These are phyloP conservation scores for Onychostoma macrolepis DNA, from an alignment of 2,113 vertebrate genomes.

Conservation along the genomic window DNA sequence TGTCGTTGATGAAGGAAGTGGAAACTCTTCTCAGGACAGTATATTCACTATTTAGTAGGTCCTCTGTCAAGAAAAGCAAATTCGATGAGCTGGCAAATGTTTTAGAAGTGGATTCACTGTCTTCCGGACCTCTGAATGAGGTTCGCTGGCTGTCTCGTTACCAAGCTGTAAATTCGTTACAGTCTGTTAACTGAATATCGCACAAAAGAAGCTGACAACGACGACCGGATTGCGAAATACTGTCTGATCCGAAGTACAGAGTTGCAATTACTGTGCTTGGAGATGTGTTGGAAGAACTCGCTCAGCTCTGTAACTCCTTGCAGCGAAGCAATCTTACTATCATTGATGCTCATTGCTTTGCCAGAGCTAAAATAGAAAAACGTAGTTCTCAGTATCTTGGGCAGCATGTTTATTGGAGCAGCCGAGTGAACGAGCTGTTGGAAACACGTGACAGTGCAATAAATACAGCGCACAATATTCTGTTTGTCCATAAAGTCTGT, in stretches of 20 bases:
- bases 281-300: not conserved
- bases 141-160: constrained; percentile 24
- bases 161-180: constrained; percentile 45
- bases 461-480: constrained; percentile 29
- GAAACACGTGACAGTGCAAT: not conserved
- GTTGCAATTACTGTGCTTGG: constrained; percentile 10
- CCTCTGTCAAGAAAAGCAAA: constrained; percentile 39
- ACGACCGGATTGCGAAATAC: constrained; percentile 20
- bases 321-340: not conserved
- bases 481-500: constrained; percentile 1
- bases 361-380: constrained; percentile 46
- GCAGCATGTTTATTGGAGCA: not conserved
- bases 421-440: not conserved
- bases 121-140: constrained; percentile 43
- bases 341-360: constrained; percentile 36
- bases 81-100: constrained; percentile 31
- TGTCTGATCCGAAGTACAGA: constrained; percentile 10
- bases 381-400: not conserved
- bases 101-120: constrained; percentile 39
- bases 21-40: constrained; percentile 45
- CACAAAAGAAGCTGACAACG: constrained; percentile 13
- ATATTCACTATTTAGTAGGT: constrained; percentile 48
- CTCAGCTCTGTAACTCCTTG: constrained; percentile 4
- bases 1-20: constrained; percentile 28
- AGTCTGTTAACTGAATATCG: constrained; percentile 19